Percentiles rank a stretch among this genome's conserved stretches.
Evolutionary conservation across 2,113 vertebrate genomes (phyloP).

Genomic region (Hylia prasina): DNA sequence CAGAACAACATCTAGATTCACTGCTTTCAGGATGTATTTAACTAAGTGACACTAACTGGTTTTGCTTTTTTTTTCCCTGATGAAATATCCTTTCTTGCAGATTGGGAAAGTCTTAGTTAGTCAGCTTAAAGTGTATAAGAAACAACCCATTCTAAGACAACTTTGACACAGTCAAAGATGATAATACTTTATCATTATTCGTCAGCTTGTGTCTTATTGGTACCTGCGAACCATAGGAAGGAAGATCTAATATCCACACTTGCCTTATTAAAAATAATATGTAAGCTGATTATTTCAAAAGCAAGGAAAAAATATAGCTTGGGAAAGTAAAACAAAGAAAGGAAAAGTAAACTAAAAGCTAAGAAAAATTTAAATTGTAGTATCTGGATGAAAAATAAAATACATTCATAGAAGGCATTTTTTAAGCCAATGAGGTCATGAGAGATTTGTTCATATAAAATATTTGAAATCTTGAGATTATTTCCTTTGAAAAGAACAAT

Average conservation of each 20-base stretch:
- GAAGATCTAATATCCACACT: background rate
- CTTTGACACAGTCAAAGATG: background rate
- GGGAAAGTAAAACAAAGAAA: background rate
- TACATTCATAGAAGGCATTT: background rate
- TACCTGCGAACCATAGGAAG: background rate
- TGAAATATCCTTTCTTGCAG: background rate
- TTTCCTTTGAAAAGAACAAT: background rate
- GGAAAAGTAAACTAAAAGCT: background rate
- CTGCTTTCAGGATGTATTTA: background rate
- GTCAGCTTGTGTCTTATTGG: fast-evolving
- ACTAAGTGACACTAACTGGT: background rate
- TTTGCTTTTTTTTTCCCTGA: too few relatives aligned
- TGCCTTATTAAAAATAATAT: background rate
- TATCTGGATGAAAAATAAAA: background rate
- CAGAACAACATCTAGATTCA: background rate
- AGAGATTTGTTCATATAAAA: background rate
- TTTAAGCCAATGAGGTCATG: background rate
- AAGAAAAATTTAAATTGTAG: background rate
- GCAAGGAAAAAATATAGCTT: background rate
- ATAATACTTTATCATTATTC: background rate
- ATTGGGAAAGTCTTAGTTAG: background rate
- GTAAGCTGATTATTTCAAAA: background rate
- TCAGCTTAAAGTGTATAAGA: background rate
- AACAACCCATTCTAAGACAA: background rate
- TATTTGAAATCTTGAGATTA: background rate